Evolutionary conservation across 2,113 vertebrate genomes (phyloP), one percentile per base, ranked within the genome.

Genomic region (Nerophis lumbriciformis): DNA sequence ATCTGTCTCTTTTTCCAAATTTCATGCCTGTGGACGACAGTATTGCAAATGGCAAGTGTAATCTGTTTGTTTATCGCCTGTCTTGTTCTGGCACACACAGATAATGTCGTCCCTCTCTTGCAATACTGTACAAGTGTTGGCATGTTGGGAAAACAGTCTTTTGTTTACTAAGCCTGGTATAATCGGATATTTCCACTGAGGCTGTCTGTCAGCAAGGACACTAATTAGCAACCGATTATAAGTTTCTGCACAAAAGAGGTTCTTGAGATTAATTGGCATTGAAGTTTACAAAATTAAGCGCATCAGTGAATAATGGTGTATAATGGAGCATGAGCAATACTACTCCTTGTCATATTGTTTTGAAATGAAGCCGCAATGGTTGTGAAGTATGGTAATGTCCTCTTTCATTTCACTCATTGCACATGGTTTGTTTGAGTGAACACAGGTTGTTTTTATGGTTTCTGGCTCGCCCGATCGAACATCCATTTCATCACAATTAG

Each of bases 101-200:
- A 71, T 39, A 61, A 48, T 67, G 65, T 59, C 66, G 36, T 58
- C 63, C 53, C 57, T 68, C 65, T 66, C 8, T 60, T 60, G 63
- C 28, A 28, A 28, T 28, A 4, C 54, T 76, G 69, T 56, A 59
- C 68, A 69, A 70, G 76, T 71, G 63, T 51, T 78, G 74, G 67
- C 73, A 69, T 79, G 83, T 76, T 85, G 71, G 78, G 76, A 82
- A n/a, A 83, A 83, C 76, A 75, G 77, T 63, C 75, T 71, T 28
- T 68, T 79, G 80, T 84, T 83, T 74, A 73, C 76, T 45, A 66
- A 83, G 75, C 66, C 51, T 61, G 68, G 83, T 81, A 80, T 83
- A 83, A 86, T 83, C 63, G 65, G 78, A 78, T 79, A 85, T 87
- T 85, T 83, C 80, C 82, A 84, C 83, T 48, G 84, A 87, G 82